phyloP scores from a whole-genome alignment of 1,140 invertebrate genomes.

The Himalopsyche phryganea region DNA sequence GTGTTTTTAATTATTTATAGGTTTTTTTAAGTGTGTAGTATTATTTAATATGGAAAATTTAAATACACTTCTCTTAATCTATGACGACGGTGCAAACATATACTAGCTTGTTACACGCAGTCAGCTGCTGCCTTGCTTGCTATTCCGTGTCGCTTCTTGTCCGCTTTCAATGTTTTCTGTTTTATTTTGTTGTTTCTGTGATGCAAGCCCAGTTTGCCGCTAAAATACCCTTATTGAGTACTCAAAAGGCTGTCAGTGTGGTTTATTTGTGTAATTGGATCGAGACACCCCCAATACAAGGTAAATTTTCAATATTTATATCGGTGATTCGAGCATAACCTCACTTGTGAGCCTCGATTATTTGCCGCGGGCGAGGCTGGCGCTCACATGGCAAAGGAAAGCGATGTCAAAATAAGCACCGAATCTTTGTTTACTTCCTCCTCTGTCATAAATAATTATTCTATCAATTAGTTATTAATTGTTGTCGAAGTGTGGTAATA shows the following conservation, averaged over 20 bases:
- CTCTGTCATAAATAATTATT: not conserved
- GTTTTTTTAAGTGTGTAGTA: too few relatives aligned
- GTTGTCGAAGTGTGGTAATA: constrained; percentile 1
- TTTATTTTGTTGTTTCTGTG: constrained; percentile 57
- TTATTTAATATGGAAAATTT: not conserved
- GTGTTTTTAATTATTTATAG: too few relatives aligned
- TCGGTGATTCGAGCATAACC: constrained; percentile 22
- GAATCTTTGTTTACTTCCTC: not conserved
- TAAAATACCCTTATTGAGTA: constrained; percentile 30
- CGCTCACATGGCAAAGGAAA: constrained; percentile 21
- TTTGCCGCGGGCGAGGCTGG: constrained; percentile 34
- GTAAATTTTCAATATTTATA: constrained; percentile 28
- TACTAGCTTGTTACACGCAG: constrained; percentile 40
- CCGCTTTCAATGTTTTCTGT: constrained; percentile 57
- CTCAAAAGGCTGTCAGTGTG: constrained; percentile 34
- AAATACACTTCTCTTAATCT: not conserved
- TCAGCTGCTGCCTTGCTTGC: constrained; percentile 56
- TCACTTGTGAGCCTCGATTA: constrained; percentile 34
- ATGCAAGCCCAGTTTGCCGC: constrained; percentile 43
- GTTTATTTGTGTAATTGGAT: constrained; percentile 38
- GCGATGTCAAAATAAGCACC: too few relatives aligned
- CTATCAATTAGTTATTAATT: constrained; percentile 10
- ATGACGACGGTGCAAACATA: constrained; percentile 42
- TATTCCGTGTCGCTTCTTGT: constrained; percentile 56
- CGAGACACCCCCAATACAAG: constrained; percentile 13